These are phyloP conservation scores for Pseudoatta argentina DNA, from an alignment of 1,140 invertebrate genomes.

Conservation along the genomic window DNA sequence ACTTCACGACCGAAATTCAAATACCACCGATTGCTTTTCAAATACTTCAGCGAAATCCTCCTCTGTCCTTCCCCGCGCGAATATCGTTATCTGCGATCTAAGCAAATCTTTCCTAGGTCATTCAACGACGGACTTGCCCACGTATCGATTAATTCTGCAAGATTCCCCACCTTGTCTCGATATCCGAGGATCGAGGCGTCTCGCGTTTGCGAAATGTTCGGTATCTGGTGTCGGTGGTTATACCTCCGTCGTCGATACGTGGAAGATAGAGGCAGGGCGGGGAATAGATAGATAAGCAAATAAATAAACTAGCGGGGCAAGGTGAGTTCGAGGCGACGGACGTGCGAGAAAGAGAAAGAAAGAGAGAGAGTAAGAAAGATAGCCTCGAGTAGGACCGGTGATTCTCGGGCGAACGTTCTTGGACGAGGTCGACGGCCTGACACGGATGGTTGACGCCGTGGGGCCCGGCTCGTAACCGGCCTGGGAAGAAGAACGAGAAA, in stretches of 20 bases:
- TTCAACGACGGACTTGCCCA: conserved; percentile 63
- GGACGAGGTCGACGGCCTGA: conserved; percentile 83
- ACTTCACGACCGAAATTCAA: conserved; percentile 49
- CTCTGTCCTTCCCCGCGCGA: background rate
- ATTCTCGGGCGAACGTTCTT: conserved; percentile 80
- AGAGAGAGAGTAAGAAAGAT: conserved; percentile 34
- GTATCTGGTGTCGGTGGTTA: conserved; percentile 56
- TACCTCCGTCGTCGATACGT: conserved; percentile 25
- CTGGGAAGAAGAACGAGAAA: conserved; percentile 74
- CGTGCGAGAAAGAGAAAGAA: background rate
- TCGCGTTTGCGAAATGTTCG: conserved; percentile 48
- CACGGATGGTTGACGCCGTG: conserved; percentile 84
- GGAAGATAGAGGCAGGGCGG: conserved; percentile 26
- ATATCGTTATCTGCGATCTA: conserved; percentile 68
- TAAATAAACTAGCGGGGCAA: conserved; percentile 80
- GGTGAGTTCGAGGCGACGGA: conserved; percentile 58
- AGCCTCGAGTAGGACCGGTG: conserved; percentile 71
- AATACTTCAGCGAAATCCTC: conserved; percentile 13
- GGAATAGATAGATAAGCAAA: conserved; percentile 84
- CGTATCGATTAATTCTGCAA: conserved; percentile 70
- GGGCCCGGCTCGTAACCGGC: conserved; percentile 79
- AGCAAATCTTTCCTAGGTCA: conserved; percentile 69
- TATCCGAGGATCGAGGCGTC: conserved; percentile 57
- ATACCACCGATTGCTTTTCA: conserved; percentile 55
- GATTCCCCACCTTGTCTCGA: conserved; percentile 49